A percentile compares a stretch with the other conserved stretches of the same genome.
These are phyloP conservation scores for Peromyscus maniculatus DNA, from an alignment of 2,113 vertebrate genomes.

Conservation along the genomic window DNA sequence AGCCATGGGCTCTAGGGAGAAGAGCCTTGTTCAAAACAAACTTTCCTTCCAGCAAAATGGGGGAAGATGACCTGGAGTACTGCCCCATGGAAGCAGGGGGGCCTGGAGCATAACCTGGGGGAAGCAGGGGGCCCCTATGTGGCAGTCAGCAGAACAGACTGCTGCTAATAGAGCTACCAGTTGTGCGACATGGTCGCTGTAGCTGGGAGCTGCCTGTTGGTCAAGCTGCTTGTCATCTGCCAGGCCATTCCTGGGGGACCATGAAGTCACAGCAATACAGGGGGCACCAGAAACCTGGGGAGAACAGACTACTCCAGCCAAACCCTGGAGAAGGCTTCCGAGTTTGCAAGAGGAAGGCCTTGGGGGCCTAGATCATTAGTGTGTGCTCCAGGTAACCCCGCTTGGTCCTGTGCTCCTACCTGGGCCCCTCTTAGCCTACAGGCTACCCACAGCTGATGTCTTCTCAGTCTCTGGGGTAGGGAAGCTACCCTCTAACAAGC, in stretches of 20 bases:
- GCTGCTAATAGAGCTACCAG: background rate
- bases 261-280: background rate
- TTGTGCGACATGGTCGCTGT: background rate
- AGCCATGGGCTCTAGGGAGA: background rate
- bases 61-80: background rate
- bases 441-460: background rate
- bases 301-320: background rate
- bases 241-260: background rate
- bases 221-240: background rate
- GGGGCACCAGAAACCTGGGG: background rate
- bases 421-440: background rate
- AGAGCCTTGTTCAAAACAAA: constrained; percentile 4
- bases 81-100: background rate
- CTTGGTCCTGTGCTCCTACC: background rate
- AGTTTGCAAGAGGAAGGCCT: background rate
- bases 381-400: background rate
- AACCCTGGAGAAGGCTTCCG: background rate
- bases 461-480: background rate
- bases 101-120: background rate
- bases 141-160: background rate
- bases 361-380: rapidly evolving
- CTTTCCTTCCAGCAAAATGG: background rate
- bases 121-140: background rate
- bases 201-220: background rate
- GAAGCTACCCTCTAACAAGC: background rate